phyloP scores from a whole-genome alignment of 2,888 invertebrate species.

The Campoletis raptor region DNA sequence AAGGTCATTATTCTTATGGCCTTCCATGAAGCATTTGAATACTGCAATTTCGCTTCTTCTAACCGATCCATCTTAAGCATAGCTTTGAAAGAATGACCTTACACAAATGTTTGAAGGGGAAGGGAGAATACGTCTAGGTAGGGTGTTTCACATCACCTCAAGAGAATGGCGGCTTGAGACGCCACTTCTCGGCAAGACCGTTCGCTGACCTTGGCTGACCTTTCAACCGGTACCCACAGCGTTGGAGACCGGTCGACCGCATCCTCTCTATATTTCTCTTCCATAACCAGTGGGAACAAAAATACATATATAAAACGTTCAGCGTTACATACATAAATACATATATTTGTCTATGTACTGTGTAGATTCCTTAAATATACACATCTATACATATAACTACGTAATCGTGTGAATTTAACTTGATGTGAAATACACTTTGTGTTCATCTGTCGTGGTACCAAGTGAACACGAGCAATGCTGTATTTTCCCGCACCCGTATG shows the following conservation, averaged over 20 bases:
- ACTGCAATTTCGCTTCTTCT: constrained; percentile 13
- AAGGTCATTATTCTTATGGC: constrained; percentile 13
- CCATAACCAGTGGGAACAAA: constrained; percentile 34
- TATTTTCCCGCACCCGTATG: constrained; percentile 22
- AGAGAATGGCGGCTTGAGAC: constrained; percentile 51
- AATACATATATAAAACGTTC: not conserved
- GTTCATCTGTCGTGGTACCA: constrained; percentile 14
- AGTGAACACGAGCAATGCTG: constrained; percentile 8
- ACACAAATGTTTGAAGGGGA: constrained; percentile 26
- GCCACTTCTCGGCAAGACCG: constrained; percentile 66
- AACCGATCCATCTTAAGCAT: constrained; percentile 30
- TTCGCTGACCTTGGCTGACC: constrained; percentile 74
- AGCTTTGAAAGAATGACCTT: constrained; percentile 39
- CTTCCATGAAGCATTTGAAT: constrained; percentile 42
- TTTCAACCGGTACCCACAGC: constrained; percentile 69
- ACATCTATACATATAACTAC: not conserved
- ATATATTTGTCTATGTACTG: not conserved
- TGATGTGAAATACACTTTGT: constrained; percentile 22
- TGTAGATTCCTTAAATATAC: not conserved
- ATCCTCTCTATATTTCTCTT: constrained; percentile 45
- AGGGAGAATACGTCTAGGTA: constrained; percentile 34
- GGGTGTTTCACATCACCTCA: constrained; percentile 52
- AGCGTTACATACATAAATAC: not conserved
- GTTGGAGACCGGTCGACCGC: constrained; percentile 51
- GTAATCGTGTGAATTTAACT: constrained; percentile 65